Evolutionary conservation across 2,797 vertebrate genomes (phyloP).

Genomic region (Protonibea diacanthus): DNA sequence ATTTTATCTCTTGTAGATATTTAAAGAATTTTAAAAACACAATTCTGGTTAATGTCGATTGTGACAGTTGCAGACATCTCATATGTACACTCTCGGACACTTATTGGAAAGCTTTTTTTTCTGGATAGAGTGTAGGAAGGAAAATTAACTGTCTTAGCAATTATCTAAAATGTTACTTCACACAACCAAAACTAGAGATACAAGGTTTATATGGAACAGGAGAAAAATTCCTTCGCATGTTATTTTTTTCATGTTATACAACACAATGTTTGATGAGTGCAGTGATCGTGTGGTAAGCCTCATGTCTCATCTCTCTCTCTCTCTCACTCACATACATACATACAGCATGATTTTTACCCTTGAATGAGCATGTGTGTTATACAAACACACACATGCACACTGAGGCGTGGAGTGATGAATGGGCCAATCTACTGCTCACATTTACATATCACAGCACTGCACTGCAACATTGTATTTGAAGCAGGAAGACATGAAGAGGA

Average conservation of each 20-base stretch:
- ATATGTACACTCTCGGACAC: no score
- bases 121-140: no score
- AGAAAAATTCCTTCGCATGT: not conserved
- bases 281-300: constrained; percentile 12
- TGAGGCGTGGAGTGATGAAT: constrained; percentile 23
- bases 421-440: not conserved
- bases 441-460: not conserved
- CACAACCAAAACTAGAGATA: not conserved
- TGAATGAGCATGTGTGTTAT: not conserved
- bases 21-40: no score
- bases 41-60: no score
- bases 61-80: no score
- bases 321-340: not conserved
- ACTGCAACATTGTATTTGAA: not conserved
- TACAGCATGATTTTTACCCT: not conserved
- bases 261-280: constrained; percentile 20
- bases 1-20: no score
- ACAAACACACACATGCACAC: constrained; percentile 1
- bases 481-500: not conserved
- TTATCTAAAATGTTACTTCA: not conserved
- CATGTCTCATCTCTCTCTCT: not conserved
- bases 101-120: no score
- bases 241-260: constrained; percentile 23
- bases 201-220: not conserved
- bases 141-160: no score